Evolutionary conservation across 2,888 invertebrate genomes (phyloP).

Genomic region (Cyclophora punctaria): DNA sequence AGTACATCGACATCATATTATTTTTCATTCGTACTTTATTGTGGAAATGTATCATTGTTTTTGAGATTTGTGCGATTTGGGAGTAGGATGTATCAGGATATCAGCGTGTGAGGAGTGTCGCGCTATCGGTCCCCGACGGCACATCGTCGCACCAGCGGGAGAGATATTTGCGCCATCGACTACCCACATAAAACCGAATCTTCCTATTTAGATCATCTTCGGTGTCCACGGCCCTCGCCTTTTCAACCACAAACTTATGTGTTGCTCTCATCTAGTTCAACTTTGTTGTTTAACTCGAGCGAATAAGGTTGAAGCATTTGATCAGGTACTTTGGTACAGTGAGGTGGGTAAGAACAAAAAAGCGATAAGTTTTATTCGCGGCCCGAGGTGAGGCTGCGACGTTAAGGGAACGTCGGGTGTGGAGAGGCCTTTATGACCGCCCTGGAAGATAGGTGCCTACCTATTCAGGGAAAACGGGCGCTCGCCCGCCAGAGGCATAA

Average conservation of each 20-base stretch:
- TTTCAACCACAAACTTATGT: slow-evolving; percentile 24
- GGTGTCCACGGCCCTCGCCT: slow-evolving; percentile 36
- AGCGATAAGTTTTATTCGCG: slow-evolving; percentile 57
- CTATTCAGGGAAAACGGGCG: neutral
- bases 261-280: slow-evolving; percentile 4
- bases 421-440: slow-evolving; percentile 19
- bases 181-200: slow-evolving; percentile 50
- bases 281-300: slow-evolving; percentile 14
- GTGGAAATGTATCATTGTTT: no score
- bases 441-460: neutral
- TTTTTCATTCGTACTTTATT: no score
- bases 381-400: slow-evolving; percentile 36
- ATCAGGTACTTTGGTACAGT: slow-evolving; percentile 8
- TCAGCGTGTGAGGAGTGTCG: no score
- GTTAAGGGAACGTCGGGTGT: slow-evolving; percentile 23
- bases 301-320: slow-evolving; percentile 1
- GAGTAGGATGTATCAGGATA: no score
- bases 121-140: no score
- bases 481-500: neutral
- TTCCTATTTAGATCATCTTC: slow-evolving; percentile 64
- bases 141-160: neutral
- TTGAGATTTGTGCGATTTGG: no score
- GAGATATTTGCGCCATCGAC: slow-evolving; percentile 40
- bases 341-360: slow-evolving; percentile 42
- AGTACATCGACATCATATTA: no score